A percentile compares a stretch with the other conserved stretches of the same genome.
Conservation (phyloP, 2,888 invertebrate species). For the Dynastes hyllus region DNA sequence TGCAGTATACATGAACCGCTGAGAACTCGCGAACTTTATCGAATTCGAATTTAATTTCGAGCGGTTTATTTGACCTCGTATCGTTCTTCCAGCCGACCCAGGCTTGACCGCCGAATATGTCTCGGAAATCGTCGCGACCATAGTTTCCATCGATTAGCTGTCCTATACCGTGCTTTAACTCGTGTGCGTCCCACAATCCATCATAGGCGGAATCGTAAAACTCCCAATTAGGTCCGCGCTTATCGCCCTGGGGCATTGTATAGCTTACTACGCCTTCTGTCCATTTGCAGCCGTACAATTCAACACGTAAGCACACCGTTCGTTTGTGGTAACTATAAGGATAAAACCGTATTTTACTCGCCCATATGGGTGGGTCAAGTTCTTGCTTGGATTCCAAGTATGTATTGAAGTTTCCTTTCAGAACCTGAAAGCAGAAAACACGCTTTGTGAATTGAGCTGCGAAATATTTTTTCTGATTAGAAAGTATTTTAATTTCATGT, state of each 20-base stretch:
- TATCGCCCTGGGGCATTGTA: slow-evolving; percentile 91
- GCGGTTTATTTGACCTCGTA: slow-evolving; percentile 76
- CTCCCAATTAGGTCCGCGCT: slow-evolving; percentile 85
- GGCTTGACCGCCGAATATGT: slow-evolving; percentile 74
- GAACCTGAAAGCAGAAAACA: slow-evolving; percentile 75
- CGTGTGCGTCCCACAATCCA: slow-evolving; percentile 82
- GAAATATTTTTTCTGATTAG: too few relatives aligned
- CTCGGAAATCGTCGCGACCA: slow-evolving; percentile 82
- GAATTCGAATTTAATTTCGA: slow-evolving; percentile 86
- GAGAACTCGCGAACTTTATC: slow-evolving; percentile 91
- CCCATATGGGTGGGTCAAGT: slow-evolving; percentile 89
- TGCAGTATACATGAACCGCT: slow-evolving; percentile 86
- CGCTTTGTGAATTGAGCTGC: too few relatives aligned
- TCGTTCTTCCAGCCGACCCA: slow-evolving; percentile 96
- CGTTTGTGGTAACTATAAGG: slow-evolving; percentile 89
- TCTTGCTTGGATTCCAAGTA: slow-evolving; percentile 85
- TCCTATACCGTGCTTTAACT: slow-evolving; percentile 85
- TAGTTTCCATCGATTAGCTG: slow-evolving; percentile 89
- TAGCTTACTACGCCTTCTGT: slow-evolving; percentile 89
- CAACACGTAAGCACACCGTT: slow-evolving; percentile 94
- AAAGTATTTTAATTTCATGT: too few relatives aligned
- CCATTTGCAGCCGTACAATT: slow-evolving; percentile 91
- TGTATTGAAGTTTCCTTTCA: slow-evolving; percentile 89
- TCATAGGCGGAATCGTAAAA: slow-evolving; percentile 91
- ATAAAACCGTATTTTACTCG: slow-evolving; percentile 87